These are phyloP conservation scores for Colius striatus DNA, from an alignment of 2,113 vertebrate genomes.

Conservation along the genomic window DNA sequence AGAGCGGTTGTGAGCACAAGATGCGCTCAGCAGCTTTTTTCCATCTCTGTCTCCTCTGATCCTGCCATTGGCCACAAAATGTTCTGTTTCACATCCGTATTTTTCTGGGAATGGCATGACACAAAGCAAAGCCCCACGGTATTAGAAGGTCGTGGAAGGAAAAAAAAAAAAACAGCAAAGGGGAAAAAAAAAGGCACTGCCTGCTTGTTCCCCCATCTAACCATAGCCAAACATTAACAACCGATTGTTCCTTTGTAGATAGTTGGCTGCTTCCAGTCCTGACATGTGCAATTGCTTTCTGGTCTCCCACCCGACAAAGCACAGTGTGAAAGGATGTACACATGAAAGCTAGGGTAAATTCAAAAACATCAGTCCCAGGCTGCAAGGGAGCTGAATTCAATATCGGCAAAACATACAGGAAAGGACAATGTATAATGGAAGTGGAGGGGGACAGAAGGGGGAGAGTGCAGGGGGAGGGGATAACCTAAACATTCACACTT, in stretches of 20 bases:
- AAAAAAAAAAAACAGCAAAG: not conserved
- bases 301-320: constrained; percentile 19
- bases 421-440: constrained; percentile 31
- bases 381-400: constrained; percentile 21
- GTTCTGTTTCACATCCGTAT: constrained; percentile 14
- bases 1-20: fast-evolving
- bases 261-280: constrained; percentile 55
- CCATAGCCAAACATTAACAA: constrained; percentile 29
- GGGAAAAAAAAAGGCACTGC: not conserved
- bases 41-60: not conserved
- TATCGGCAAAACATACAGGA: constrained; percentile 40
- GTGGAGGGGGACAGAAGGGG: not conserved
- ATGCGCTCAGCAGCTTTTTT: not conserved
- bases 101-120: constrained; percentile 29
- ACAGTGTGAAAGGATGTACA: constrained; percentile 69
- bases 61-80: not conserved
- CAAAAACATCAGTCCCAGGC: constrained; percentile 17
- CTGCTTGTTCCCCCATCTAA: constrained; percentile 29
- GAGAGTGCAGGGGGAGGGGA: not conserved
- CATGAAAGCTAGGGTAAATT: constrained; percentile 39
- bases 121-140: not conserved
- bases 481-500: constrained; percentile 1
- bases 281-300: constrained; percentile 32
- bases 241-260: constrained; percentile 32
- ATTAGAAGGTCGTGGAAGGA: constrained; percentile 17